These are phyloP conservation scores for Beroe forskalii DNA, from an alignment of 37 sponge, comb jelly and placozoan genomes.

Conservation along the genomic window DNA sequence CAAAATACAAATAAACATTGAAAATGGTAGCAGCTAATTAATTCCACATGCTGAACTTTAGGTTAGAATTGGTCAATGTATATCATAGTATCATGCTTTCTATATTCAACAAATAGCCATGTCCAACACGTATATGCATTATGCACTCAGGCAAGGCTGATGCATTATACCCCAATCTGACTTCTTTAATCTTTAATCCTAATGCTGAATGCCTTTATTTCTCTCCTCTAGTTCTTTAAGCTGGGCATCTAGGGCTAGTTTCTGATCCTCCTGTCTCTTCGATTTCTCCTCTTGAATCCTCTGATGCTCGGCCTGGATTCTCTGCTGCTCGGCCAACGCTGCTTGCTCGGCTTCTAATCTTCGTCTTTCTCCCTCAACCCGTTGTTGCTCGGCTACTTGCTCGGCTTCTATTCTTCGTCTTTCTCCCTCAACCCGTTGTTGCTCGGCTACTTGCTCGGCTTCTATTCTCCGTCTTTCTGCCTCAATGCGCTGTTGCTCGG, in stretches of 20 bases:
- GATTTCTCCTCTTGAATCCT: neutral
- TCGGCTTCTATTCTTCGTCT: neutral
- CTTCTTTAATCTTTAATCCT: too few relatives aligned
- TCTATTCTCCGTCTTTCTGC: neutral
- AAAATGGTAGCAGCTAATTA: too few relatives aligned
- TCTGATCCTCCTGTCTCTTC: neutral
- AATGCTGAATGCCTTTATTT: neutral
- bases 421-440: too few relatives aligned
- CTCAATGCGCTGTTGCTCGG: neutral
- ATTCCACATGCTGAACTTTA: too few relatives aligned
- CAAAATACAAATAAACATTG: too few relatives aligned
- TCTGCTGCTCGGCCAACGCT: neutral
- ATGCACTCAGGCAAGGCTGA: too few relatives aligned
- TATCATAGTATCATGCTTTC: too few relatives aligned
- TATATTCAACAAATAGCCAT: too few relatives aligned
- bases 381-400: neutral
- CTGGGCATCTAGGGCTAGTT: neutral
- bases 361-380: neutral
- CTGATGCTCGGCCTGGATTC: neutral
- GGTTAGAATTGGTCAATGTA: too few relatives aligned
- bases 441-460: neutral
- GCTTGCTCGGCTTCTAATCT: neutral
- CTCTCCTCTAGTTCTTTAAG: neutral
- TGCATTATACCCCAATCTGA: too few relatives aligned
- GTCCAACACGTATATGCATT: too few relatives aligned